Evolutionary conservation across 2,797 vertebrate genomes (phyloP).

Genomic region (Rhyacichthys aspro): DNA sequence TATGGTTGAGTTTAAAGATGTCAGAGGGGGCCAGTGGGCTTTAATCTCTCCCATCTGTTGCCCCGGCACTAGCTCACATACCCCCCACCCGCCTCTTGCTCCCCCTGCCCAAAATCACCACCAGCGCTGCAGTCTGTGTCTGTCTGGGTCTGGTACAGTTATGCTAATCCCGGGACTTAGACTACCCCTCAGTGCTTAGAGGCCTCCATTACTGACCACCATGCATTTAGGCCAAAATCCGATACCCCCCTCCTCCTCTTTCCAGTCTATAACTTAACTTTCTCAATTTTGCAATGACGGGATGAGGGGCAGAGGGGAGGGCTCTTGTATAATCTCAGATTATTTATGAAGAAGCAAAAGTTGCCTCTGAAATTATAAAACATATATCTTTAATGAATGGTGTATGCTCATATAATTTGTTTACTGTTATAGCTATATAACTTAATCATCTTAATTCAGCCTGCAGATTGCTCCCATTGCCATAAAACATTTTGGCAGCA

Average conservation of each 20-base stretch:
- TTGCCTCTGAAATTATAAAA: slow-evolving; percentile 34
- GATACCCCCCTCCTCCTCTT: background rate
- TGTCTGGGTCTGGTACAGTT: slow-evolving; percentile 78
- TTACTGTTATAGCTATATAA: background rate
- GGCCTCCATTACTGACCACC: slow-evolving; percentile 55
- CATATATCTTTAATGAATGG: background rate
- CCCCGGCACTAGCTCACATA: slow-evolving; percentile 44
- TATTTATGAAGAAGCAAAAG: slow-evolving; percentile 62
- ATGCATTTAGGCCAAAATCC: slow-evolving; percentile 45
- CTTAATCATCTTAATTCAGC: background rate
- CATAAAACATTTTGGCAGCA: background rate
- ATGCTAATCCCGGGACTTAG: slow-evolving; percentile 73
- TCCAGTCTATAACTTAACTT: slow-evolving; percentile 52
- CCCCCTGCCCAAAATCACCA: slow-evolving; percentile 21
- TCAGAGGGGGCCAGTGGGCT: slow-evolving; percentile 23
- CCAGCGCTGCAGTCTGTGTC: slow-evolving; percentile 60
- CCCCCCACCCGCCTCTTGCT: background rate
- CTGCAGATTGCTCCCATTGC: background rate
- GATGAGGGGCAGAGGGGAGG: background rate
- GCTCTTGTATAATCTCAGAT: slow-evolving; percentile 55
- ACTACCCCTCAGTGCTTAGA: slow-evolving; percentile 52
- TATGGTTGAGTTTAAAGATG: slow-evolving; percentile 61
- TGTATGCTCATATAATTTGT: background rate
- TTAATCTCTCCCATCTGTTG: slow-evolving; percentile 79
- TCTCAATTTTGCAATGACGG: slow-evolving; percentile 61